phyloP scores from a whole-genome alignment of 2,113 vertebrate species.

The Lucifuga dentata region DNA sequence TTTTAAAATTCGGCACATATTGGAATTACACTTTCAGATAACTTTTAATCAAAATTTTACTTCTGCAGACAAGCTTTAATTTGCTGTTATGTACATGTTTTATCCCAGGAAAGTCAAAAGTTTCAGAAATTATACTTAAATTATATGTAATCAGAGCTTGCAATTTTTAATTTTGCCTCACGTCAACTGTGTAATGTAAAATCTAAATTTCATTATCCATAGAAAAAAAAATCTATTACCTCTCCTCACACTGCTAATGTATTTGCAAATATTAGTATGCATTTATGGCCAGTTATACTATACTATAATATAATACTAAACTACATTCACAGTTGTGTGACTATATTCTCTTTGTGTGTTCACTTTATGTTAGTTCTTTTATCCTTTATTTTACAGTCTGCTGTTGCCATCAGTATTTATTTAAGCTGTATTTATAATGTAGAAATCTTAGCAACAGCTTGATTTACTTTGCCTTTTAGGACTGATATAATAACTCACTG shows the following conservation, averaged over 20 bases:
- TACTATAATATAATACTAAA: no score
- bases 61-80: not conserved
- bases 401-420: no score
- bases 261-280: not conserved
- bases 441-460: not conserved
- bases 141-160: not conserved
- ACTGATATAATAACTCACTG: not conserved
- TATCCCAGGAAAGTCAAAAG: no score
- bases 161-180: not conserved
- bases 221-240: not conserved
- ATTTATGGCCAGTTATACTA: not conserved
- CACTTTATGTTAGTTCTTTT: not conserved
- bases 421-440: not conserved
- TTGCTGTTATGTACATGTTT: no score
- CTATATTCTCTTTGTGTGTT: not conserved
- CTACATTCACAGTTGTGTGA: no score
- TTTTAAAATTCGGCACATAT: not conserved
- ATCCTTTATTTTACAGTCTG: no score
- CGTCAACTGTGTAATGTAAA: not conserved
- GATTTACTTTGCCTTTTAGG: not conserved
- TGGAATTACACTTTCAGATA: not conserved
- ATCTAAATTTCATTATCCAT: not conserved
- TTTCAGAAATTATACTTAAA: no score
- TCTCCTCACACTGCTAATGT: not conserved
- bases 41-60: not conserved